These are phyloP conservation scores for Dyspetes luteomarginatus DNA, from an alignment of 2,888 invertebrate genomes.

Conservation along the genomic window DNA sequence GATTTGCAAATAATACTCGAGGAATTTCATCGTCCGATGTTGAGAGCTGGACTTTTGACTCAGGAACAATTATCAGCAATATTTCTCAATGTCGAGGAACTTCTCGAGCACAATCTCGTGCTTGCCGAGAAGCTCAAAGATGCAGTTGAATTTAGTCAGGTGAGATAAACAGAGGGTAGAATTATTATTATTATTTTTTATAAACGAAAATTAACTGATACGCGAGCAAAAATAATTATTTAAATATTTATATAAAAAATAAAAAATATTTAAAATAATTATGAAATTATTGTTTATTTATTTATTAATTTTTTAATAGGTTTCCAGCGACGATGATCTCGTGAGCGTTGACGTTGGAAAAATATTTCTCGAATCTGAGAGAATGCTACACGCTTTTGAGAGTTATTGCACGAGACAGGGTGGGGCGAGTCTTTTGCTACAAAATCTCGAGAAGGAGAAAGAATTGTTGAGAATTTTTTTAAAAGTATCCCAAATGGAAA, in stretches of 20 bases:
- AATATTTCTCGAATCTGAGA: conserved; percentile 94
- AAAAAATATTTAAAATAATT: no score
- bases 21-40: conserved; percentile 96
- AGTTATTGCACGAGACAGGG: conserved; percentile 97
- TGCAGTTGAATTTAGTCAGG: conserved; percentile 91
- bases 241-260: no score
- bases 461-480: conserved; percentile 96
- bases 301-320: conserved; percentile 72
- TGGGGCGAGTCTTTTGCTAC: conserved; percentile 93
- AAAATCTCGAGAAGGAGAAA: conserved; percentile 97
- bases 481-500: conserved; percentile 98
- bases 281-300: no score
- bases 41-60: conserved; percentile 95
- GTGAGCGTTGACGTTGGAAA: conserved; percentile 95
- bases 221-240: neutral
- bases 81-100: conserved; percentile 96
- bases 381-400: conserved; percentile 97
- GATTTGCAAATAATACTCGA: conserved; percentile 96
- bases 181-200: neutral
- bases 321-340: conserved; percentile 88
- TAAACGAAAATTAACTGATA: neutral
- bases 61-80: conserved; percentile 96
- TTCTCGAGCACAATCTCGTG: conserved; percentile 93
- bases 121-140: conserved; percentile 94
- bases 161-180: conserved; percentile 56